A percentile compares a stretch with the other conserved stretches of the same genome.
phyloP scores from a whole-genome alignment of 2,113 vertebrate species.

The Labeo rohita region DNA sequence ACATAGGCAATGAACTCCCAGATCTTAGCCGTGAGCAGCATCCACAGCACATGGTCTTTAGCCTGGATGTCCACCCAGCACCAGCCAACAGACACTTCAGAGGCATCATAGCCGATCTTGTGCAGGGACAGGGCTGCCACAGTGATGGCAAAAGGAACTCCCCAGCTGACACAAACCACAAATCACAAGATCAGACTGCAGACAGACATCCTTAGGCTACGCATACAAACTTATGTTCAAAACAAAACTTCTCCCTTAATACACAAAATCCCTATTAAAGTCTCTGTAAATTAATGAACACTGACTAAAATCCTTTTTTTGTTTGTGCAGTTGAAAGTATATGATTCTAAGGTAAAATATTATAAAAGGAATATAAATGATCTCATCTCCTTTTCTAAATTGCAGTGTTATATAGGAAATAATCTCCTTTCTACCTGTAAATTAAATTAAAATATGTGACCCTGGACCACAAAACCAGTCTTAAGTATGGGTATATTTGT shows the following conservation, averaged over 20 bases:
- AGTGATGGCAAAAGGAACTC: conserved; percentile 87
- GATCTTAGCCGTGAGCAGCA: conserved; percentile 90
- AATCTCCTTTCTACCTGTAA: background rate
- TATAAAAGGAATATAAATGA: background rate
- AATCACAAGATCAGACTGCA: conserved; percentile 19
- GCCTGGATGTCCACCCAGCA: conserved; percentile 89
- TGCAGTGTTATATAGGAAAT: background rate
- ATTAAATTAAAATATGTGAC: background rate
- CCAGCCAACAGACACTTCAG: conserved; percentile 96
- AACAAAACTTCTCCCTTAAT: background rate
- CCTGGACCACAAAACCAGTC: no score
- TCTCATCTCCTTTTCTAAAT: background rate
- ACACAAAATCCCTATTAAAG: background rate
- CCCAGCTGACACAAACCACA: conserved; percentile 81
- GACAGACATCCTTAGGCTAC: no score
- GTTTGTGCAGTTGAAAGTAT: background rate
- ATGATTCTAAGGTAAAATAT: background rate
- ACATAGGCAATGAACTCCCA: conserved; percentile 96
- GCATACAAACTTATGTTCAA: background rate
- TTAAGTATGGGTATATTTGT: no score
- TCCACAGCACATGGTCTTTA: conserved; percentile 87
- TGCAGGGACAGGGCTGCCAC: conserved; percentile 80
- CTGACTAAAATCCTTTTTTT: background rate
- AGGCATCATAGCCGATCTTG: conserved; percentile 94
- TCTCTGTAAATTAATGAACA: background rate